Base-by-base conservation (phyloP, 2,797 vertebrate species). In the Podargus strigoides region DNA sequence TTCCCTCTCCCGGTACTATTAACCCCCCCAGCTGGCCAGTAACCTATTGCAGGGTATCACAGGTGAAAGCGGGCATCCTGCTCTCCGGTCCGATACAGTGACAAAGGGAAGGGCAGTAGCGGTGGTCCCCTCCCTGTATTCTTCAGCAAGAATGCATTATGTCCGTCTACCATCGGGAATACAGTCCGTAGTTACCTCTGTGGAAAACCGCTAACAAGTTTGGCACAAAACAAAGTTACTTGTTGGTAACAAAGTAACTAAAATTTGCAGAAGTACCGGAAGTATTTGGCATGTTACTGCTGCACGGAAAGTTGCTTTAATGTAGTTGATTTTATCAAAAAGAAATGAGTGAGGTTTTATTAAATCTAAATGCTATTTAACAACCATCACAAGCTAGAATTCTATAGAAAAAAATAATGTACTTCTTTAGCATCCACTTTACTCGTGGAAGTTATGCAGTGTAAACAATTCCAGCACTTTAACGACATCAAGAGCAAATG, bases 1-100 rank as follows among this genome's bases (percentile, higher is more conserved):
- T 63, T 64, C 21, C 58, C 26, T n/a, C 1, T 28, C 5, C 41
- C 0, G 0, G 1, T 16, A 3, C 5, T 6, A 0, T 5, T 13
- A 32, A 10, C 39, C 7, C 5, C 12, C 34, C 2, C 32, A 26
- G 34, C n/a, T 62, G 44, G 72, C 62, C 1, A 4, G 1, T 9
- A 44, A 4, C 9, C 6, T 46, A 9, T 4, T 7, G 67, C 28
- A 42, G 56, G 58, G 17, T 1, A 3, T 12, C 27, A 20, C 49
- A 13, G 73, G 47, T 22, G 4, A 1, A 23, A 39, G 49, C 18
- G 1, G 37, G 13, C 3, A 3, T 7, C 23, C 49, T 32, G 47
- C 58, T 62, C 15, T 16, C 27, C 28, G 47, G 13, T 19, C 27
- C 0, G 0, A 5, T 21, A 0, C 4, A 0, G 15, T 9, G 59